These are phyloP conservation scores for Ophioninae sp. DNA, from an alignment of 2,888 invertebrate species.

Conservation along the genomic window DNA sequence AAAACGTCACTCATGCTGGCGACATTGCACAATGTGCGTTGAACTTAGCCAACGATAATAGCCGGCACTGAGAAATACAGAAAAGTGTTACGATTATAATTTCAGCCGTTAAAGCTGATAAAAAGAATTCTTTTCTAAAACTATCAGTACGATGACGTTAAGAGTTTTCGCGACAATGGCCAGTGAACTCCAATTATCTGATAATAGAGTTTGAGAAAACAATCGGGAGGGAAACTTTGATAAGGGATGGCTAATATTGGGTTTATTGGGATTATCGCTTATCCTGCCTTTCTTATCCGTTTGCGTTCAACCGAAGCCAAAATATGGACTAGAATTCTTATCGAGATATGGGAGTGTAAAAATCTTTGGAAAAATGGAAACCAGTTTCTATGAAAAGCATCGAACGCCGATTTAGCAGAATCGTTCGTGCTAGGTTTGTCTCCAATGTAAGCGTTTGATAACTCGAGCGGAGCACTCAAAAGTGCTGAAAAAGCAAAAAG, in stretches of 20 bases:
- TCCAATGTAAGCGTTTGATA: background rate
- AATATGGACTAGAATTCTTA: no score
- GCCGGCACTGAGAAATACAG: background rate
- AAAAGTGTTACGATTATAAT: background rate
- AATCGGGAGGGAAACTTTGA: background rate
- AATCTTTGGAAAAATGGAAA: background rate
- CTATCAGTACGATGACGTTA: no score
- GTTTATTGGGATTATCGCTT: background rate
- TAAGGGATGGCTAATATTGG: background rate
- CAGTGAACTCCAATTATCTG: background rate
- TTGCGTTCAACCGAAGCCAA: no score
- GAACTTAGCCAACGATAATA: conserved; percentile 4
- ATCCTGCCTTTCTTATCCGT: background rate
- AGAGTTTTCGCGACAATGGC: background rate
- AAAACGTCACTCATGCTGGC: conserved; percentile 22
- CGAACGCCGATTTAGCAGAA: background rate
- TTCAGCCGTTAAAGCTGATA: background rate
- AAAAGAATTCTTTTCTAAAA: background rate
- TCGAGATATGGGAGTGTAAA: no score
- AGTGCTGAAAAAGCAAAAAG: background rate
- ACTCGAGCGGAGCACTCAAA: background rate
- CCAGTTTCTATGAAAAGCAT: background rate
- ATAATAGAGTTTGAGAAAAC: background rate
- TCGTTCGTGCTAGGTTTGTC: background rate
- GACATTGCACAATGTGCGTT: conserved; percentile 1